Conservation (phyloP, 2,797 vertebrate genomes). For the Pangasius larnaudii region DNA sequence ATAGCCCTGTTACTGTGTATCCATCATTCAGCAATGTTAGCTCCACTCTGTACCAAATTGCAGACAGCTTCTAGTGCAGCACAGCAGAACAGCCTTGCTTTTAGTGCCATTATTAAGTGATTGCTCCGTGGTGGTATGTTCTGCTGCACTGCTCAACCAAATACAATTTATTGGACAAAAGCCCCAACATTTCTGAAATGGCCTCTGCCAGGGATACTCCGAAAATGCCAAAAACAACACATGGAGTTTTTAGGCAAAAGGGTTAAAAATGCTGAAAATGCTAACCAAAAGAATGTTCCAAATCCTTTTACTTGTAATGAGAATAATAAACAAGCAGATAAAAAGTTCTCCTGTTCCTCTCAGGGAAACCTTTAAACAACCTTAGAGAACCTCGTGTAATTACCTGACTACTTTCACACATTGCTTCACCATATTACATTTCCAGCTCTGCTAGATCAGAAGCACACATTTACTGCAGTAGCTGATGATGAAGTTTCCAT, state of each 20-base stretch:
- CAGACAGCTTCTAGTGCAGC: conserved; percentile 22
- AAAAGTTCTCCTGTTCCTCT: not conserved
- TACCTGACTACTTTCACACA: not conserved
- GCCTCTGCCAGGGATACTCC: not conserved
- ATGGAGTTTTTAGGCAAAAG: too few species aligned
- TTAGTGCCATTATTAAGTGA: conserved; percentile 32
- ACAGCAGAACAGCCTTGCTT: conserved; percentile 21
- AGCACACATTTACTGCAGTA: conserved; percentile 4
- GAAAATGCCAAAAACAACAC: not conserved
- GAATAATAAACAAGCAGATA: not conserved
- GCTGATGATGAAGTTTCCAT: not conserved
- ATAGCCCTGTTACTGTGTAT: conserved; percentile 23
- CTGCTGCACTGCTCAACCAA: conserved; percentile 22
- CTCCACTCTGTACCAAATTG: conserved; percentile 22
- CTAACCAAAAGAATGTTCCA: not conserved
- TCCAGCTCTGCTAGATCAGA: not conserved
- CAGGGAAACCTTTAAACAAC: not conserved
- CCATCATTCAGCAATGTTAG: conserved; percentile 30
- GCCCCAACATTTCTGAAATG: not conserved
- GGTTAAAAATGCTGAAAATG: not conserved
- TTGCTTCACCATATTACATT: not conserved
- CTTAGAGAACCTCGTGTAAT: not conserved
- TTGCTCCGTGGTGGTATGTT: conserved; percentile 13
- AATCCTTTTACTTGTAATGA: conserved; percentile 2
- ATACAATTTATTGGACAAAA: conserved; percentile 29